A percentile compares a stretch with the other conserved stretches of the same genome.
Evolutionary conservation across 2,113 vertebrate species (phyloP).

Genomic region (Parus major): DNA sequence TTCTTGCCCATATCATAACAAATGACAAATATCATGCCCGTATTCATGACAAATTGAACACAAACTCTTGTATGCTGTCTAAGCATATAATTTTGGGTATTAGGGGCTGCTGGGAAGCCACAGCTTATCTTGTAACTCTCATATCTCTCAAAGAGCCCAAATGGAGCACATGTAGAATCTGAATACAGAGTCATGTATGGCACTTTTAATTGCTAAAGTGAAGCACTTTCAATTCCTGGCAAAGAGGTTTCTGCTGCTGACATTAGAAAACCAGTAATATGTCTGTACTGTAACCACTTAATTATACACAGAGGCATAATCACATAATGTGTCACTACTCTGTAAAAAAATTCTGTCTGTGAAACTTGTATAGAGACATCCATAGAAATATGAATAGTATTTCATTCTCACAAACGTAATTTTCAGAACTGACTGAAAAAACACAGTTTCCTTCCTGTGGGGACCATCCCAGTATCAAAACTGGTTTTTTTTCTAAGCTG

Average conservation of each 20-base stretch:
- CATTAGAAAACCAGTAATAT: slow-evolving; percentile 57
- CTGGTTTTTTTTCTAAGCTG: neutral
- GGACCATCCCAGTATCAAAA: neutral
- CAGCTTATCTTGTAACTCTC: slow-evolving; percentile 16
- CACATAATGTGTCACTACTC: slow-evolving; percentile 39
- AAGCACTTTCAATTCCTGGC: slow-evolving; percentile 63
- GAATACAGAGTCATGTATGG: slow-evolving; percentile 31
- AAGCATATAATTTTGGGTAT: slow-evolving; percentile 38
- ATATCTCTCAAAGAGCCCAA: neutral
- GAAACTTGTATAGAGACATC: slow-evolving; percentile 52
- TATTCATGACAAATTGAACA: neutral
- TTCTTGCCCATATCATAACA: neutral
- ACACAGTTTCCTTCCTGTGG: neutral
- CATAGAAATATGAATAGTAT: slow-evolving; percentile 47
- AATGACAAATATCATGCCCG: neutral
- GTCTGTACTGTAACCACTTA: slow-evolving; percentile 69
- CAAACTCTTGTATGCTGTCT: neutral
- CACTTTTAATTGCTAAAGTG: slow-evolving; percentile 57
- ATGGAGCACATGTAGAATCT: neutral
- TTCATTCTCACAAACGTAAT: neutral
- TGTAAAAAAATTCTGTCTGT: slow-evolving; percentile 1
- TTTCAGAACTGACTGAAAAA: neutral
- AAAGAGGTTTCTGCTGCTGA: slow-evolving; percentile 64
- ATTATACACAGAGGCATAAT: slow-evolving; percentile 12
- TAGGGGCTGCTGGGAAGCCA: slow-evolving; percentile 35